Conservation (phyloP, 2,888 invertebrate species). For the Rhagonycha fulva region DNA sequence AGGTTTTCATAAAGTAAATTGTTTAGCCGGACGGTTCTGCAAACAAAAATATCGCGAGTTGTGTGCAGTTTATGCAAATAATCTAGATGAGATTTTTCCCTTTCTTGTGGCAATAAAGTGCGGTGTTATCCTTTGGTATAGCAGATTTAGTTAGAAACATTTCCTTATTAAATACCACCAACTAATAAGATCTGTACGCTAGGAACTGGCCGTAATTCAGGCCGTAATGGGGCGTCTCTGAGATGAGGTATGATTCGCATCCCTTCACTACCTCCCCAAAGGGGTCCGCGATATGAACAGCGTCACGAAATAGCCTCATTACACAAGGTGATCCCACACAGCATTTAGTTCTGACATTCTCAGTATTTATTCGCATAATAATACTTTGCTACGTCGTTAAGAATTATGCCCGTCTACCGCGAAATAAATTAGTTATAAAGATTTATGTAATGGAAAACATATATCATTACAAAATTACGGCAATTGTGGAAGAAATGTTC, state of each 20-base stretch:
- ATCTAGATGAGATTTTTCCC: slow-evolving; percentile 57
- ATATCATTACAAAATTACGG: slow-evolving; percentile 54
- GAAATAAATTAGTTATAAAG: slow-evolving; percentile 54
- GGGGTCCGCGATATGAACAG: slow-evolving; percentile 39
- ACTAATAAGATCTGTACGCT: slow-evolving; percentile 51
- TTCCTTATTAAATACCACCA: slow-evolving; percentile 55
- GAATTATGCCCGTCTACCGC: slow-evolving; percentile 46
- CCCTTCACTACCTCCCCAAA: slow-evolving; percentile 31
- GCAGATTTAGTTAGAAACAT: slow-evolving; percentile 51
- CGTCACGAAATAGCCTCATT: slow-evolving; percentile 50
- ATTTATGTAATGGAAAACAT: slow-evolving; percentile 55
- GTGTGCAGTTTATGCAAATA: slow-evolving; percentile 58
- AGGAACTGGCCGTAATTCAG: slow-evolving; percentile 34
- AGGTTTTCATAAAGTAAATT: slow-evolving; percentile 43
- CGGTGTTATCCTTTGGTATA: slow-evolving; percentile 50
- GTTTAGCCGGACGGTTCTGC: slow-evolving; percentile 40
- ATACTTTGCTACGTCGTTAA: slow-evolving; percentile 53
- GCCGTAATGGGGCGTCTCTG: slow-evolving; percentile 33
- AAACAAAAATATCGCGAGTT: slow-evolving; percentile 47
- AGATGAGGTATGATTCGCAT: slow-evolving; percentile 34
- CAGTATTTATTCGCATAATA: slow-evolving; percentile 72
- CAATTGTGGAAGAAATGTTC: slow-evolving; percentile 50
- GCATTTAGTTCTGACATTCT: slow-evolving; percentile 67
- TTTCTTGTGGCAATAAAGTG: slow-evolving; percentile 51
- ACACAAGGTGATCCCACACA: slow-evolving; percentile 50